Base-by-base conservation (phyloP, 2,888 invertebrate genomes). In the Drosophila imparisetae region DNA sequence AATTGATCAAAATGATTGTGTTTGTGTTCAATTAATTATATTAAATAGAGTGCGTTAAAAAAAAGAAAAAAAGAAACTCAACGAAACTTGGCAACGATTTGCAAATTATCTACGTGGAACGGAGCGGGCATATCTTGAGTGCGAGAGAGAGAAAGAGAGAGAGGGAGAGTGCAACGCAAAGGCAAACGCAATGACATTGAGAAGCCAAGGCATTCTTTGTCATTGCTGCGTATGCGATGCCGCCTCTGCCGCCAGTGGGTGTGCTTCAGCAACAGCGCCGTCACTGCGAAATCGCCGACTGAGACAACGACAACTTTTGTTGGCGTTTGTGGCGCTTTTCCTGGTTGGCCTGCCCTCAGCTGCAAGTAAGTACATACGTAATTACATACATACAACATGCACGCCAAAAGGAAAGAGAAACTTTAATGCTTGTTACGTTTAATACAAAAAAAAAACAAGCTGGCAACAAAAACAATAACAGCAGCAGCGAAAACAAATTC, bases 331-430 rank as follows among this genome's bases (percentile, higher is more conserved):
- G 60, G 52, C 81, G 49, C 54, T 89, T 62, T 86, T 89, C 61
- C 71, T 89, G 70, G 34, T 90, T 48, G 55, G 72, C 60, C 49
- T 68, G 30, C 48, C 54, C 30, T 49, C 49, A 30, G 55, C 55
- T 63, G 67, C 60, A 60, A 53, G 86, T 86, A 69, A 86, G 86
- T 90, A 54, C 34, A 30, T 24, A 18, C 18, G 34, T 21, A 30
- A 13, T 29, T 42, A 38, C 13, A 38, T 52, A 52, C 6, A 21
- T 45, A 30, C 42, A 34, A 49, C 63, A 32, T 52, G 53, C 49
- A 68, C 64, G 64, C 58, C 58, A 72, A 76, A 45, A 83, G 42
- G 84, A 86, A 90, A 86, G 86, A 86, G 90, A 90, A 86, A 90
- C 70, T 83, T 71, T 45, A 57, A 74, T 65, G 65, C 50, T 53